These are phyloP conservation scores for Leucophenga montana DNA, from an alignment of 2,888 invertebrate species.

Conservation along the genomic window DNA sequence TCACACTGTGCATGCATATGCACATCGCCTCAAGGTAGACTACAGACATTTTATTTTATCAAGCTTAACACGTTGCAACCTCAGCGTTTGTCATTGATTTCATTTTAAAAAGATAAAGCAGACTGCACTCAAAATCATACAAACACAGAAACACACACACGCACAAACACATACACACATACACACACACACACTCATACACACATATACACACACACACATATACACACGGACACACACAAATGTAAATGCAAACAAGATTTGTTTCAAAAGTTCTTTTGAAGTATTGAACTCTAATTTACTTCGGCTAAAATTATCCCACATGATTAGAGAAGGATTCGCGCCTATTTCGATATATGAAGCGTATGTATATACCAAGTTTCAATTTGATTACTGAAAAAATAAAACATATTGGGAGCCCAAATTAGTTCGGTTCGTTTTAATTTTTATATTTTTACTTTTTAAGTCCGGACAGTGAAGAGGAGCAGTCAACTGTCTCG, in stretches of 20 bases:
- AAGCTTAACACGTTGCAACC: constrained; percentile 17
- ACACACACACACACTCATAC: background rate
- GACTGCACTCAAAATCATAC: background rate
- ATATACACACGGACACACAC: background rate
- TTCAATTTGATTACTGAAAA: too few species aligned
- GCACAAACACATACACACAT: background rate
- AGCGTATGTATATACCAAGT: too few species aligned
- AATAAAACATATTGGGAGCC: too few species aligned
- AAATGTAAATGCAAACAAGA: background rate
- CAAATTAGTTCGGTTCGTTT: too few species aligned
- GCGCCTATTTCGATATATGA: too few species aligned
- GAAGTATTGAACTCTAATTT: too few species aligned
- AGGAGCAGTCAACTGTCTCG: too few species aligned
- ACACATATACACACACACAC: background rate
- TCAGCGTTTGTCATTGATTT: constrained; percentile 44
- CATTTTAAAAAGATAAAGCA: constrained; percentile 30
- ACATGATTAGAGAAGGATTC: too few species aligned
- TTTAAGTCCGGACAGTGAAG: too few species aligned
- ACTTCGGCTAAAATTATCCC: too few species aligned
- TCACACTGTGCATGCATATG: background rate
- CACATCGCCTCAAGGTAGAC: constrained; percentile 39
- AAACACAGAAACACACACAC: background rate
- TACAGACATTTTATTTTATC: constrained; percentile 34
- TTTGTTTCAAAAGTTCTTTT: background rate
- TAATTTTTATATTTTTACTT: too few species aligned